These are phyloP conservation scores for Corticium candelabrum DNA, from an alignment of 37 sponge, comb jelly and placozoan genomes.

Conservation along the genomic window DNA sequence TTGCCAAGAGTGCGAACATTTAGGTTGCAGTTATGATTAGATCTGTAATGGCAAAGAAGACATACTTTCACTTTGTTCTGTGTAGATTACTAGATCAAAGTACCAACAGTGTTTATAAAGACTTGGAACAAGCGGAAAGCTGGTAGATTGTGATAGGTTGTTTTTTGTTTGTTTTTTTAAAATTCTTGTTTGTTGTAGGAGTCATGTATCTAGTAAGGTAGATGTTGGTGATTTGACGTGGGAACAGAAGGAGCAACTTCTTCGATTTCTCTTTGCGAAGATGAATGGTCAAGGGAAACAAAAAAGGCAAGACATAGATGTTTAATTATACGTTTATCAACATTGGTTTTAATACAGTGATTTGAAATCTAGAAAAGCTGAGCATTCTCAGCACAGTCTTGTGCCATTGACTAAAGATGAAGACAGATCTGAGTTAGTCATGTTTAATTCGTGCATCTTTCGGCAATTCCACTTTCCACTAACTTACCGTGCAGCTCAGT, in stretches of 20 bases:
- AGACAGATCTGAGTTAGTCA: no score
- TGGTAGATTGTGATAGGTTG: slow-evolving; percentile 41
- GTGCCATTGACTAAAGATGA: no score
- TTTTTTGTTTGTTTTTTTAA: background rate
- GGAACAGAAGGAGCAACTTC: slow-evolving; percentile 92
- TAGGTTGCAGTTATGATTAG: slow-evolving; percentile 5
- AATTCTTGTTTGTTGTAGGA: background rate
- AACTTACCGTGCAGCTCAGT: no score
- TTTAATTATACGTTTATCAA: no score
- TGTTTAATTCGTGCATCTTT: no score
- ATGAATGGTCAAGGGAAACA: slow-evolving; percentile 48
- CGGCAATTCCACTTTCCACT: no score
- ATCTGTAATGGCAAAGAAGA: background rate
- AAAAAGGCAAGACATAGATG: no score
- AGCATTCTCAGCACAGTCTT: no score
- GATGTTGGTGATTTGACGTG: slow-evolving; percentile 84
- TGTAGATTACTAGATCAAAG: slow-evolving; percentile 9
- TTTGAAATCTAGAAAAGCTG: no score
- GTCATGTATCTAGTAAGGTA: background rate
- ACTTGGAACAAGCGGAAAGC: slow-evolving; percentile 47
- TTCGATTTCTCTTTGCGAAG: slow-evolving; percentile 59
- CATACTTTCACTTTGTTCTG: no score
- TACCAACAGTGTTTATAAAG: slow-evolving; percentile 82
- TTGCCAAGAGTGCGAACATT: slow-evolving; percentile 77
- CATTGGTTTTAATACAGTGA: no score